Conservation (phyloP, 2,888 invertebrate genomes). For the Macaria notata region DNA sequence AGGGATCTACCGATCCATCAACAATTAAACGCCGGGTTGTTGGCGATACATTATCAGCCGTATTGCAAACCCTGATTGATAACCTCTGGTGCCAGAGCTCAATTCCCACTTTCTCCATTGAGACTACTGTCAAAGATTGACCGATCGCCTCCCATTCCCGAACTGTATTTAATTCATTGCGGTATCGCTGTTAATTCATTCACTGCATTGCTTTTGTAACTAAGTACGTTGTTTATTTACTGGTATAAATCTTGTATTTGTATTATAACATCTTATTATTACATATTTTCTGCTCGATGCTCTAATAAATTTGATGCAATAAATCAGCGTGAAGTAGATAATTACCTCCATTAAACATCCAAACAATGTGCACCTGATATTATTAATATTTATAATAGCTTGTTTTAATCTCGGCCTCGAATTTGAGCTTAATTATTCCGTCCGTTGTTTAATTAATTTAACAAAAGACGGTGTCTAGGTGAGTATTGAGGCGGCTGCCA, state of each 20-base stretch:
- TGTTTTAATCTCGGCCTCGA: slow-evolving; percentile 61
- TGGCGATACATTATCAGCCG: slow-evolving; percentile 73
- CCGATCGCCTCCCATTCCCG: slow-evolving; percentile 51
- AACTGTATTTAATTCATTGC: slow-evolving; percentile 46
- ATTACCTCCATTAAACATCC: slow-evolving; percentile 59
- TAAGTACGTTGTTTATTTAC: slow-evolving; percentile 41
- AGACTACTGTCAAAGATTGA: slow-evolving; percentile 63
- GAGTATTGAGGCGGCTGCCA: slow-evolving; percentile 60
- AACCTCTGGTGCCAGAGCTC: slow-evolving; percentile 58
- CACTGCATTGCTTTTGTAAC: slow-evolving; percentile 36
- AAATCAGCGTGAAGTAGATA: slow-evolving; percentile 54
- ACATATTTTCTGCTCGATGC: too few relatives aligned
- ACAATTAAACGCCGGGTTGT: slow-evolving; percentile 76
- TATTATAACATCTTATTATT: too few relatives aligned
- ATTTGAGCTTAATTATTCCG: slow-evolving; percentile 72
- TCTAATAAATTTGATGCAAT: slow-evolving; percentile 33
- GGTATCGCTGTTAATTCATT: slow-evolving; percentile 40
- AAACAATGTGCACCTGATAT: slow-evolving; percentile 64
- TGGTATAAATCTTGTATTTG: slow-evolving; percentile 35
- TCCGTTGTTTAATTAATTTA: slow-evolving; percentile 74
- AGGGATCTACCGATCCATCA: slow-evolving; percentile 67
- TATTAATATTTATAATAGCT: slow-evolving; percentile 61
- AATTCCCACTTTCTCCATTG: slow-evolving; percentile 50
- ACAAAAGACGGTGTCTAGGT: slow-evolving; percentile 69
- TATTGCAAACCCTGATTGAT: slow-evolving; percentile 75